These are phyloP conservation scores for Triplophysa tibetana DNA, from an alignment of 2,113 vertebrate species.

Conservation along the genomic window DNA sequence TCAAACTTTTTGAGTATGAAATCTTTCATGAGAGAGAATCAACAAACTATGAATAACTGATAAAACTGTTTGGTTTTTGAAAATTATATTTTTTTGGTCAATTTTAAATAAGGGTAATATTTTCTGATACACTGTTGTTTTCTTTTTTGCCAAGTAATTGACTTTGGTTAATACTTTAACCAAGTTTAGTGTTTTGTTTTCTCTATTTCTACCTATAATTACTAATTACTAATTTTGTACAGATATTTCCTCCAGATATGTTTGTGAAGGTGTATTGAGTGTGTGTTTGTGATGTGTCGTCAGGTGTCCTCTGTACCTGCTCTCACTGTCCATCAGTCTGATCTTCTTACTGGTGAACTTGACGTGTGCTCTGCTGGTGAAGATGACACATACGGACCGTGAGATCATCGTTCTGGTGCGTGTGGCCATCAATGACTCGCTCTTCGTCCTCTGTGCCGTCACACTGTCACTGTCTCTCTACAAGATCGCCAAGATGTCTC, in stretches of 20 bases:
- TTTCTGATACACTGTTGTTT: too few relatives aligned
- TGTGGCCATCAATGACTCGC: constrained; percentile 84
- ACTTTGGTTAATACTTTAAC: too few relatives aligned
- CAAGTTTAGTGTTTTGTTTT: too few relatives aligned
- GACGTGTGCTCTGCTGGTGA: constrained; percentile 89
- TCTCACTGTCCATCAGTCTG: constrained; percentile 82
- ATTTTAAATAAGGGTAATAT: too few relatives aligned
- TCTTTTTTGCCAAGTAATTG: too few relatives aligned
- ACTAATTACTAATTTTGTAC: too few relatives aligned
- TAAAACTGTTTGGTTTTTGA: too few relatives aligned
- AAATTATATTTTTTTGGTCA: too few relatives aligned
- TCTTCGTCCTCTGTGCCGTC: constrained; percentile 85
- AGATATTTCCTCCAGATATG: neutral
- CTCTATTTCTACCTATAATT: too few relatives aligned
- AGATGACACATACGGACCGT: constrained; percentile 73
- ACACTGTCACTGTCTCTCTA: constrained; percentile 86
- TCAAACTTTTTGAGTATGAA: too few relatives aligned
- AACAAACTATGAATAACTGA: too few relatives aligned
- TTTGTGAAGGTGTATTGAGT: neutral
- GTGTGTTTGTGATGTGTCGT: neutral
- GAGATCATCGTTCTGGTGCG: constrained; percentile 82
- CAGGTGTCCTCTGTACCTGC: constrained; percentile 75
- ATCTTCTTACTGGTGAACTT: constrained; percentile 92
- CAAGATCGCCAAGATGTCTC: constrained; percentile 90
- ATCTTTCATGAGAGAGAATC: too few relatives aligned